phyloP scores from a whole-genome alignment of 2,797 vertebrate genomes.

The Artibeus lituratus region DNA sequence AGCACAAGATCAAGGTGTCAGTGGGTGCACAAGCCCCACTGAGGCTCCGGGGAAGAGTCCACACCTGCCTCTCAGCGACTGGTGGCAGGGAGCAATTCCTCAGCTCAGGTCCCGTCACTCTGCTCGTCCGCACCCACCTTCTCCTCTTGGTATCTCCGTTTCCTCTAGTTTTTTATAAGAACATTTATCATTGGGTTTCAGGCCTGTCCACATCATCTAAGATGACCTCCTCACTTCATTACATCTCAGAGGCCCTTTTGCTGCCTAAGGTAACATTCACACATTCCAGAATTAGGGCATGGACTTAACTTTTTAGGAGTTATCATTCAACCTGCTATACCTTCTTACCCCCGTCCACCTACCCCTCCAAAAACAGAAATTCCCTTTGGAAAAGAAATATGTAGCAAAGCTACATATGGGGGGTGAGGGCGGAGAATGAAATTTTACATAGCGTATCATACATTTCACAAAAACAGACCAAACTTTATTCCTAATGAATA shows the following conservation, averaged over 20 bases:
- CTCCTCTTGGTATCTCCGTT: neutral
- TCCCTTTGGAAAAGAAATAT: neutral
- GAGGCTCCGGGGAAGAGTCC: neutral
- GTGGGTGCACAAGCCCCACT: neutral
- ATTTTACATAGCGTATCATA: neutral
- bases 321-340: neutral
- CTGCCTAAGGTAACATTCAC: neutral
- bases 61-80: neutral
- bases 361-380: neutral
- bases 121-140: neutral
- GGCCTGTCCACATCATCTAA: neutral
- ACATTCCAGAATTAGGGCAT: neutral
- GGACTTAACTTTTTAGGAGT: neutral
- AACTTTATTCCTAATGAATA: neutral
- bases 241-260: neutral
- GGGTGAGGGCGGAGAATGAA: neutral
- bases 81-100: neutral
- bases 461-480: neutral
- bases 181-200: neutral
- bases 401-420: neutral
- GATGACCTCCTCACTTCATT: neutral
- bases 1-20: neutral
- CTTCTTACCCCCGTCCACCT: neutral
- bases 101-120: neutral
- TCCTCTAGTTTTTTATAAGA: neutral